Conservation (phyloP, 2,113 vertebrate genomes). For the Cricetomys ansorgei region DNA sequence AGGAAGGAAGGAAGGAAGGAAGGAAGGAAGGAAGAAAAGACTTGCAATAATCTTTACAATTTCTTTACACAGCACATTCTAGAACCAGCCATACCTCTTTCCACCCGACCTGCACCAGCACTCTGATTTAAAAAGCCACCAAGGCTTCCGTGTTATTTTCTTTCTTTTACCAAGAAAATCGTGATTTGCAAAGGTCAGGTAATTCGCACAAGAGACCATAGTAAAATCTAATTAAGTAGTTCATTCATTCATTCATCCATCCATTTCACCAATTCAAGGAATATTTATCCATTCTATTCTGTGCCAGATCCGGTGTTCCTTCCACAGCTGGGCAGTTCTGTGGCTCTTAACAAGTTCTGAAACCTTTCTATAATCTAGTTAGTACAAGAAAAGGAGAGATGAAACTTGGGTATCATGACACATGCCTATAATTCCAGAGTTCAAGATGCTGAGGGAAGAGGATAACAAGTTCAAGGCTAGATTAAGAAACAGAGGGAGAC, state of each 20-base stretch:
- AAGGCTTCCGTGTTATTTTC: too few species aligned
- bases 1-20: too few species aligned
- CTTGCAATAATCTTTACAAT: background rate
- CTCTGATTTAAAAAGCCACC: background rate
- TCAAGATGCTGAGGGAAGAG: background rate
- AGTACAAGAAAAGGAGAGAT: background rate
- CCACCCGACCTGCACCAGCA: rapidly evolving
- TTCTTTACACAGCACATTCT: background rate
- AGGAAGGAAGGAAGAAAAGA: background rate
- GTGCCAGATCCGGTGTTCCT: background rate
- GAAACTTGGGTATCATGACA: background rate
- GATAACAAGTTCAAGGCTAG: background rate
- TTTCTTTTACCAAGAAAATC: background rate
- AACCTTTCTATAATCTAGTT: background rate
- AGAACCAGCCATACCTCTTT: background rate
- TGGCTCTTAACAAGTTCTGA: background rate
- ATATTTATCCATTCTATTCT: background rate
- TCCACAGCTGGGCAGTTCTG: background rate
- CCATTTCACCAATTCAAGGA: background rate
- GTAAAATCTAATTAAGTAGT: background rate
- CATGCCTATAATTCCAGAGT: background rate
- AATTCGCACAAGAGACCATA: conserved; percentile 3
- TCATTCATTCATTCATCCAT: background rate
- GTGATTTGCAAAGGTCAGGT: background rate
- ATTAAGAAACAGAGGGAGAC: background rate